Conservation (phyloP, 2,113 vertebrate species). For the Caloenas nicobarica region DNA sequence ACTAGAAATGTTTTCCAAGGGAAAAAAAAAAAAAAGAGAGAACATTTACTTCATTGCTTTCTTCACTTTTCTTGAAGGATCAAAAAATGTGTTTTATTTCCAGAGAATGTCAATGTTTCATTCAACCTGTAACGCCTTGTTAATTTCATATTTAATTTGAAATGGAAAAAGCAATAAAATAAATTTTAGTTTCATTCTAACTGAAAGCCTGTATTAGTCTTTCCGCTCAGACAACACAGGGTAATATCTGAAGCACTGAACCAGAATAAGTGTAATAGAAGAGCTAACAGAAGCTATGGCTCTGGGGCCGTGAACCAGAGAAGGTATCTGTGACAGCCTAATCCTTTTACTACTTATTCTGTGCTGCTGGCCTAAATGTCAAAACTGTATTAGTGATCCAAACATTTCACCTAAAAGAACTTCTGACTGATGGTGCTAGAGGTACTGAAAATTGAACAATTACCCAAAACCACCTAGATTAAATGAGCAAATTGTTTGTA, state of each 20-base stretch:
- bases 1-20: background rate
- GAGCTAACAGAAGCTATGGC: background rate
- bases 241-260: background rate
- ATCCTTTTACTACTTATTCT: background rate
- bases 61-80: background rate
- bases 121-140: background rate
- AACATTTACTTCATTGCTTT: background rate
- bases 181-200: background rate
- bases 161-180: background rate
- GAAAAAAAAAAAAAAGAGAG: background rate
- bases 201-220: background rate
- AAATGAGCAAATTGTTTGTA: background rate
- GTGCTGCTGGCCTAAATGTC: background rate
- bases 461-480: background rate
- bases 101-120: background rate
- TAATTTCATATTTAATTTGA: background rate
- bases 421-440: background rate
- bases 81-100: background rate
- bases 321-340: background rate
- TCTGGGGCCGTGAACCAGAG: background rate
- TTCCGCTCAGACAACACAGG: background rate
- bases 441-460: background rate
- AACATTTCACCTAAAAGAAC: background rate
- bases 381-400: background rate
- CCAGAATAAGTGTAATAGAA: background rate